Percentiles rank a stretch among this genome's conserved stretches.
Evolutionary conservation across 2,113 vertebrate genomes (phyloP).

Genomic region (Ameiurus melas): DNA sequence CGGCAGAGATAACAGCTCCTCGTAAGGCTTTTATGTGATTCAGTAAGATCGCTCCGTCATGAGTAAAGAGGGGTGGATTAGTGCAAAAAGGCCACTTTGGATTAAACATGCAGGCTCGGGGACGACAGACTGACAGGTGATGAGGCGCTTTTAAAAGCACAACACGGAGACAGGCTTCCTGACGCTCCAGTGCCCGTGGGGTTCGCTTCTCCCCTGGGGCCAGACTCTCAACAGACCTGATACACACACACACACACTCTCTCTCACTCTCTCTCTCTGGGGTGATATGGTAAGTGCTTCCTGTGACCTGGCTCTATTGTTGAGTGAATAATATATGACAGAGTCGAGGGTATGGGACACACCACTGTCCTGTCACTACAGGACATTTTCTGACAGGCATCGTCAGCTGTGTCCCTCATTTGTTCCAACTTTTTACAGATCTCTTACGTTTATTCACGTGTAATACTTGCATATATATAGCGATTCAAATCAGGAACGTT

Average conservation of each 20-base stretch:
- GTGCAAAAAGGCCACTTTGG: not conserved
- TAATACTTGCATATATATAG: too few species aligned
- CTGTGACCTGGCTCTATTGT: constrained; percentile 53
- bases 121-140: constrained; percentile 45
- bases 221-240: constrained; percentile 26
- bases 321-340: constrained; percentile 71
- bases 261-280: not conserved
- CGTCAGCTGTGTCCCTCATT: not conserved
- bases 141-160: constrained; percentile 24
- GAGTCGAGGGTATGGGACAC: constrained; percentile 54
- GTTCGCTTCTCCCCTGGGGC: constrained; percentile 28
- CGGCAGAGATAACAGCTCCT: constrained; percentile 6
- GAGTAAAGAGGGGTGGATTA: not conserved
- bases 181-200: constrained; percentile 17
- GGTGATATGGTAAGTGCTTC: constrained; percentile 56
- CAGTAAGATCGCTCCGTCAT: not conserved
- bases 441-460: too few species aligned
- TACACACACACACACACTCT: constrained; percentile 20
- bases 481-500: too few species aligned
- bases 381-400: constrained; percentile 31
- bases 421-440: not conserved
- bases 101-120: constrained; percentile 25
- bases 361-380: constrained; percentile 16
- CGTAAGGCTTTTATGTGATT: constrained; percentile 23
- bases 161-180: constrained; percentile 15